phyloP scores from a whole-genome alignment of 2,888 invertebrate species.

The Cactoblastis cactorum region DNA sequence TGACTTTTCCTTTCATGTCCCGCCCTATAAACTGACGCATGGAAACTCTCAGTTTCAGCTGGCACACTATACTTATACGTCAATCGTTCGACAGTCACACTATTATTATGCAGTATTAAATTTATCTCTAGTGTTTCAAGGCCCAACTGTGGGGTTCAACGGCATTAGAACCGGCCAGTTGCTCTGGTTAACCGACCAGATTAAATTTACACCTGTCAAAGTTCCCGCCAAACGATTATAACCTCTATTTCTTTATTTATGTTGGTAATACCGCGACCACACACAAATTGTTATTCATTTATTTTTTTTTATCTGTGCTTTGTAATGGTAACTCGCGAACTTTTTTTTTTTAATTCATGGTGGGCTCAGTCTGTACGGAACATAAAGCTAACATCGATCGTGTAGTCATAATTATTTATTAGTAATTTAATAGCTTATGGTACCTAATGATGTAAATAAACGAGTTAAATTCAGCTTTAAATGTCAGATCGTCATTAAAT shows the following conservation, averaged over 20 bases:
- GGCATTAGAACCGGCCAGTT: constrained; percentile 67
- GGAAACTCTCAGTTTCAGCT: constrained; percentile 44
- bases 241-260: constrained; percentile 42
- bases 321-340: constrained; percentile 50
- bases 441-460: constrained; percentile 4
- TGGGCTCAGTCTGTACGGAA: constrained; percentile 33
- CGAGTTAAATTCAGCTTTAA: not conserved
- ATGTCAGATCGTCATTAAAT: constrained; percentile 4
- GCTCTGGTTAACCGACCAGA: constrained; percentile 63
- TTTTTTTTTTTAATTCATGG: constrained; percentile 37
- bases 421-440: not conserved
- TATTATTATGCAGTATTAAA: constrained; percentile 70
- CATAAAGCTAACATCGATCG: not conserved
- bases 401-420: not conserved
- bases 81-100: constrained; percentile 43
- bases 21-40: not conserved
- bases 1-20: constrained; percentile 8
- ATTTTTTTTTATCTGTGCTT: constrained; percentile 63
- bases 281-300: constrained; percentile 58
- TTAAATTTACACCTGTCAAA: constrained; percentile 60
- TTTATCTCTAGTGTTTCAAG: constrained; percentile 73
- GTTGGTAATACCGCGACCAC: constrained; percentile 40
- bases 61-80: constrained; percentile 30
- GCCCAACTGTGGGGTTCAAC: constrained; percentile 74
- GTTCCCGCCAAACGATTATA: constrained; percentile 47